Conservation (phyloP, 2,797 vertebrate genomes). For the Tangara arthus region DNA sequence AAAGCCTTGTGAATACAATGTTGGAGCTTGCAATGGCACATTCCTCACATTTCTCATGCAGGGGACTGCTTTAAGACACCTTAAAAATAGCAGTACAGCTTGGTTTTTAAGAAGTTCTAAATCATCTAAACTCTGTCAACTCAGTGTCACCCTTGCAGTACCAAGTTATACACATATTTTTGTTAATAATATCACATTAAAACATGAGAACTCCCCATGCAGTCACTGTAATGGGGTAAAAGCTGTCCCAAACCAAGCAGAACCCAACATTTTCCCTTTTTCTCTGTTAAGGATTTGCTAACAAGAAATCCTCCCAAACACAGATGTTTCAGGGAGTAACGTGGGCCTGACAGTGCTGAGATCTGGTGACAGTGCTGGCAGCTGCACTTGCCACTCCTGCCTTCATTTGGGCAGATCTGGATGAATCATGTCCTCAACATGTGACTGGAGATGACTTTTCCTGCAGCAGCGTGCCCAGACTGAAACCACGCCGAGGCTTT, state of each 20-base stretch:
- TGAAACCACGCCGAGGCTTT: neutral
- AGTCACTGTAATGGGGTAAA: rapidly evolving
- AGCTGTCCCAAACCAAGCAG: neutral
- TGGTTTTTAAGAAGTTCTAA: neutral
- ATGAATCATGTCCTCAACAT: conserved; percentile 14
- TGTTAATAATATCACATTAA: neutral
- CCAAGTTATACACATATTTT: neutral
- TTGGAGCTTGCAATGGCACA: neutral
- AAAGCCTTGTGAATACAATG: neutral
- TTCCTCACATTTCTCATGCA: neutral
- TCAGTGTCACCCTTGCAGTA: neutral
- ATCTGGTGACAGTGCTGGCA: conserved; percentile 54
- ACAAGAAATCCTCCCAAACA: conserved; percentile 23
- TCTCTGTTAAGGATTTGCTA: neutral
- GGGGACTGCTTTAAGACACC: neutral
- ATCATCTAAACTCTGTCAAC: neutral
- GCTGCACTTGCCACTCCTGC: conserved; percentile 26
- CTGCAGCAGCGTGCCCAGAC: neutral
- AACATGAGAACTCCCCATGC: neutral
- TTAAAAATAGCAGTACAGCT: neutral
- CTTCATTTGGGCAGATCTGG: neutral
- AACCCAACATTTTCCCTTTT: neutral
- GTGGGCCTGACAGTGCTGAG: conserved; percentile 37
- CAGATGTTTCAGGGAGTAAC: conserved; percentile 45
- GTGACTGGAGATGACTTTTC: neutral